Percentiles rank a stretch among this genome's conserved stretches.
These are phyloP conservation scores for Darevskia nairensis DNA, from an alignment of 2,797 vertebrate species.

Conservation along the genomic window DNA sequence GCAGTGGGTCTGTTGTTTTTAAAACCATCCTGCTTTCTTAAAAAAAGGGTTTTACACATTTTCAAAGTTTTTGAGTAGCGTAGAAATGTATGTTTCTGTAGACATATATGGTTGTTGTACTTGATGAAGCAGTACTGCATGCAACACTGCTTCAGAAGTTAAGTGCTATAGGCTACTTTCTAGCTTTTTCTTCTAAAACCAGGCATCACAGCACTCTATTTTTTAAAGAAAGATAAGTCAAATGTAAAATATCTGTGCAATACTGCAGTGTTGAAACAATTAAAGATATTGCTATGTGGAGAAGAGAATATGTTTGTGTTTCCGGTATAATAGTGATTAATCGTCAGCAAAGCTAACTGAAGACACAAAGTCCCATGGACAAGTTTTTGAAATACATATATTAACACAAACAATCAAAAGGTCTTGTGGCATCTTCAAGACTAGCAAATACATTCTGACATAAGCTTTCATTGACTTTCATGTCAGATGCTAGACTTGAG, in stretches of 20 bases:
- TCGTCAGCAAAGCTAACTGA: not conserved
- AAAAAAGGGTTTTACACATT: not conserved
- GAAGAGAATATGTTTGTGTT: not conserved
- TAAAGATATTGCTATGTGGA: not conserved
- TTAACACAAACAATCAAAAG: not conserved
- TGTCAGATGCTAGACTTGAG: too few species aligned
- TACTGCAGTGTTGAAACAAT: not conserved
- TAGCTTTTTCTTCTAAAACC: not conserved
- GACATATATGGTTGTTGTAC: slow-evolving; percentile 38
- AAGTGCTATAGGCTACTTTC: slow-evolving; percentile 33
- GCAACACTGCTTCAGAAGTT: not conserved
- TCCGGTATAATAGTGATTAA: not conserved
- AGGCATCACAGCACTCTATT: slow-evolving; percentile 26
- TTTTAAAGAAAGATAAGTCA: slow-evolving; percentile 18
- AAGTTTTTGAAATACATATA: not conserved
- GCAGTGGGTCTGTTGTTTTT: not conserved
- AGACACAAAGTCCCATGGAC: not conserved
- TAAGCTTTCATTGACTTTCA: too few species aligned
- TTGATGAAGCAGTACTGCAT: slow-evolving; percentile 36
- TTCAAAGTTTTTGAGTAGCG: not conserved
- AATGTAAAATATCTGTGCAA: not conserved
- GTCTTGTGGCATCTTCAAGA: too few species aligned
- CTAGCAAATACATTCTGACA: too few species aligned
- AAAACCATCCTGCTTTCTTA: not conserved
- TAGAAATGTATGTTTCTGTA: not conserved